Evolutionary conservation across 2,888 invertebrate species (phyloP).

Genomic region (Aleiodes alternator): DNA sequence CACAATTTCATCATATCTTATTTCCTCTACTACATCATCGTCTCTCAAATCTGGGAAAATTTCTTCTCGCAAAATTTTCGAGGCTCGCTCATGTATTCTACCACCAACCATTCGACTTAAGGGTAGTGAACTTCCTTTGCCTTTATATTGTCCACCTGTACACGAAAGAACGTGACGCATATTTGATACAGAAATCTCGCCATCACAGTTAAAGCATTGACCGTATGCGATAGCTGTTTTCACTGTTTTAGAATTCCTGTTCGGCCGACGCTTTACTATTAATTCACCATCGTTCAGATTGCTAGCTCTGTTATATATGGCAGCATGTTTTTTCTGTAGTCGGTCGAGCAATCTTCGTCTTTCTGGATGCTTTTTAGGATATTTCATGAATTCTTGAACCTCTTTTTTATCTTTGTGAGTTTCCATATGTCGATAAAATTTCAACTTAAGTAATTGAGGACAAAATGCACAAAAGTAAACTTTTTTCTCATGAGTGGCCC

Average conservation of each 20-base stretch:
- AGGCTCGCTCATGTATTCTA: background rate
- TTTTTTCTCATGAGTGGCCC: too few relatives aligned
- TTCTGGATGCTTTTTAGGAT: background rate
- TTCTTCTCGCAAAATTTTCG: background rate
- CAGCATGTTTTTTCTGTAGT: background rate
- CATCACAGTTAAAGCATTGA: background rate
- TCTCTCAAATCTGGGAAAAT: slow-evolving; percentile 13
- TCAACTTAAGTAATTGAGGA: background rate
- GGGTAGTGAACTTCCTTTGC: background rate
- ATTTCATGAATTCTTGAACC: background rate
- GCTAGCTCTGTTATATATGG: background rate
- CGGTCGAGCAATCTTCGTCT: background rate
- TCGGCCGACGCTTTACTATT: background rate
- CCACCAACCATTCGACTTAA: background rate
- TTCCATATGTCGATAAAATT: background rate
- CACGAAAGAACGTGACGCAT: background rate
- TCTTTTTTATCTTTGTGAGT: background rate
- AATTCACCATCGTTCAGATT: background rate
- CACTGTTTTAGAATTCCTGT: background rate
- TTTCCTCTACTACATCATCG: background rate
- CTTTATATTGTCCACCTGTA: too few relatives aligned
- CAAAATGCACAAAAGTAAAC: too few relatives aligned
- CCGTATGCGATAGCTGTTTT: background rate
- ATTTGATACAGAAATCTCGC: background rate
- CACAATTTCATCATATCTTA: background rate